Conservation (phyloP, 2,888 invertebrate species). For the Macaria liturata region DNA sequence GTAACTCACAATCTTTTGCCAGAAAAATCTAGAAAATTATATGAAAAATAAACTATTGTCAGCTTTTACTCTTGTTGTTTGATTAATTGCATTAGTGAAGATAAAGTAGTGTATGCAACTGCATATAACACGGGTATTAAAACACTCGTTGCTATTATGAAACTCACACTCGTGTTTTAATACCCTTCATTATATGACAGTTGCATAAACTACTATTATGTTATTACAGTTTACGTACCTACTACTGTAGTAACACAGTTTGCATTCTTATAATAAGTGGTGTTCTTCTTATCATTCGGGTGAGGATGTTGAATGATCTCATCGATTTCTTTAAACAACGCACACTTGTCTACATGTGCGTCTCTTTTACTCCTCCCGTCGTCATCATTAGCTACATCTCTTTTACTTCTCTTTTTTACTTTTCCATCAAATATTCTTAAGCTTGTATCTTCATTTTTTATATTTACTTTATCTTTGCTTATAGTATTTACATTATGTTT, state of each 20-base stretch:
- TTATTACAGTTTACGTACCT: conserved; percentile 42
- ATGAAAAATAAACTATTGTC: no score
- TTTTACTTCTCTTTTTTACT: conserved; percentile 3
- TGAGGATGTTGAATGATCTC: conserved; percentile 58
- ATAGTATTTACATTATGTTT: conserved; percentile 45
- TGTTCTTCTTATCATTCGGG: conserved; percentile 51
- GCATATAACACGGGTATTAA: no score
- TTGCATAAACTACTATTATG: no score
- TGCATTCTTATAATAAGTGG: conserved; percentile 57
- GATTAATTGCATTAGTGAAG: no score
- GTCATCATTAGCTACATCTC: conserved; percentile 26
- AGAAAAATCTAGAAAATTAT: no score
- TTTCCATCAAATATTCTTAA: conserved; percentile 37
- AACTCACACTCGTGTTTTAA: no score
- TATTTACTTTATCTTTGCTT: conserved; percentile 40
- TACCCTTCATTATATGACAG: no score
- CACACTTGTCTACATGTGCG: conserved; percentile 19
- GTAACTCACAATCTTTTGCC: no score
- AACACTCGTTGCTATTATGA: no score
- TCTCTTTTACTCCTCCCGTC: conserved; percentile 22
- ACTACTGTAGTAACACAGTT: conserved; percentile 62
- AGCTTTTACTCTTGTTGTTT: no score
- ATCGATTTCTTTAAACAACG: conserved; percentile 4
- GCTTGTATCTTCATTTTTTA: conserved; percentile 26
- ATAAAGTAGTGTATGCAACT: no score